Percentiles rank a stretch among this genome's conserved stretches.
Evolutionary conservation across 2,888 invertebrate species (phyloP).

Genomic region (Cataglyphis cursor): DNA sequence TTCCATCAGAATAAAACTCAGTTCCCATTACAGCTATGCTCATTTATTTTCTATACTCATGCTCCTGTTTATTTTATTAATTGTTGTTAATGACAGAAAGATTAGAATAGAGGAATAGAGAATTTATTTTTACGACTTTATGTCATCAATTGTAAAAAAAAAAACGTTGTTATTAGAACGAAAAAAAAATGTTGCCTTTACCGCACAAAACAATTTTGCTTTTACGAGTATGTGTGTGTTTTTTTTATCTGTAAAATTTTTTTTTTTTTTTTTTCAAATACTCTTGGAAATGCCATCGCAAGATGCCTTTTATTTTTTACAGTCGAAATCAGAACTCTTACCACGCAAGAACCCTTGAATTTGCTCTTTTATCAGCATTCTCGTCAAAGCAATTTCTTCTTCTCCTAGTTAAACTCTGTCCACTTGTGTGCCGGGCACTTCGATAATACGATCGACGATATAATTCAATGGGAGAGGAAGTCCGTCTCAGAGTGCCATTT

Average conservation of each 20-base stretch:
- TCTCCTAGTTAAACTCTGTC: slow-evolving; percentile 40
- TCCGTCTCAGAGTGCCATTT: slow-evolving; percentile 59
- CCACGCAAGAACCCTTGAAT: slow-evolving; percentile 13
- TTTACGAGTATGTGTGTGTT: not conserved
- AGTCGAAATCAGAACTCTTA: not conserved
- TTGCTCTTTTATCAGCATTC: slow-evolving; percentile 39
- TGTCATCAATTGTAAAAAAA: too few relatives aligned
- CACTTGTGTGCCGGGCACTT: slow-evolving; percentile 47
- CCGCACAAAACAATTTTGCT: not conserved
- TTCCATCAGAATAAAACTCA: not conserved
- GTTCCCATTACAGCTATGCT: not conserved
- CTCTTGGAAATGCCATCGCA: not conserved
- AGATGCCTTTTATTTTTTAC: slow-evolving; percentile 1
- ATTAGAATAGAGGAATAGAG: too few relatives aligned
- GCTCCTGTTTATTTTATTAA: not conserved
- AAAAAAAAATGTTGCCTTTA: not conserved
- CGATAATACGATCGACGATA: slow-evolving; percentile 69
- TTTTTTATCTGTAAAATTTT: too few relatives aligned
- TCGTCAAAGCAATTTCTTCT: slow-evolving; percentile 43
- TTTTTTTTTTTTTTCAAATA: too few relatives aligned
- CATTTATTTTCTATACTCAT: not conserved
- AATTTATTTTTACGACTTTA: not conserved
- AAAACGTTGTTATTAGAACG: too few relatives aligned
- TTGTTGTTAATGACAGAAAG: not conserved
- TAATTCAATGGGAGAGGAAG: slow-evolving; percentile 66